These are phyloP conservation scores for Xestobium rufovillosum DNA, from an alignment of 2,888 invertebrate genomes.

Conservation along the genomic window DNA sequence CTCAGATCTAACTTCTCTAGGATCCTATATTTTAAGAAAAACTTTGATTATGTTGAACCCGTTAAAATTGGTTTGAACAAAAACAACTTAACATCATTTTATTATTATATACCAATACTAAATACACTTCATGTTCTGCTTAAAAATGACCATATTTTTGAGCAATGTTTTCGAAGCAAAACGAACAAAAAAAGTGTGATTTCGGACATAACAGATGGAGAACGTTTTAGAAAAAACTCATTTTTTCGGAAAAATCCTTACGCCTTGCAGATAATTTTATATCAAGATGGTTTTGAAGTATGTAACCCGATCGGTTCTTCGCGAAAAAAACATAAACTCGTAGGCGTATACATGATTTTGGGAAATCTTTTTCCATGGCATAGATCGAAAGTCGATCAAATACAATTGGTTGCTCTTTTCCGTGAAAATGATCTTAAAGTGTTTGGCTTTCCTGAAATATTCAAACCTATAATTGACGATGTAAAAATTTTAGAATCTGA, in stretches of 20 bases:
- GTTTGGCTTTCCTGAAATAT: conserved; percentile 22
- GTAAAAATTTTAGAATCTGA: conserved; percentile 21
- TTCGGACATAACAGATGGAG: conserved; percentile 9
- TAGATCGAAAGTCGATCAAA: conserved; percentile 21
- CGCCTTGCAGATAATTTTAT: conserved; percentile 22
- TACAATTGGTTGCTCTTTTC: conserved; percentile 26
- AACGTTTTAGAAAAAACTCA: conserved; percentile 11
- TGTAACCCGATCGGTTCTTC: conserved; percentile 27
- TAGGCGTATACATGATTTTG: conserved; percentile 24
- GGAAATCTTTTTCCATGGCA: conserved; percentile 23
- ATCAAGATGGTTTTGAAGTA: conserved; percentile 28
- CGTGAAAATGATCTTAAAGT: conserved; percentile 19
- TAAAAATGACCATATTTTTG: conserved; percentile 10
- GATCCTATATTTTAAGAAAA: conserved; percentile 11
- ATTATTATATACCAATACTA: conserved; percentile 14
- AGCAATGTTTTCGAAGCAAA: conserved; percentile 2
- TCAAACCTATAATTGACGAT: conserved; percentile 22
- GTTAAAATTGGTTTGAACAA: conserved; percentile 11
- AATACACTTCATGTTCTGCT: conserved; percentile 11
- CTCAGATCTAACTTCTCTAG: conserved; percentile 9
- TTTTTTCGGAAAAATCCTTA: conserved; percentile 11
- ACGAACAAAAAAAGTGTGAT: conserved; percentile 5
- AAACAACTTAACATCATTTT: conserved; percentile 12
- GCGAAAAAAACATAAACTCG: conserved; percentile 25
- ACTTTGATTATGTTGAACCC: conserved; percentile 8